Conservation (phyloP, 2,888 invertebrate species). For the Melieria crassipennis region DNA sequence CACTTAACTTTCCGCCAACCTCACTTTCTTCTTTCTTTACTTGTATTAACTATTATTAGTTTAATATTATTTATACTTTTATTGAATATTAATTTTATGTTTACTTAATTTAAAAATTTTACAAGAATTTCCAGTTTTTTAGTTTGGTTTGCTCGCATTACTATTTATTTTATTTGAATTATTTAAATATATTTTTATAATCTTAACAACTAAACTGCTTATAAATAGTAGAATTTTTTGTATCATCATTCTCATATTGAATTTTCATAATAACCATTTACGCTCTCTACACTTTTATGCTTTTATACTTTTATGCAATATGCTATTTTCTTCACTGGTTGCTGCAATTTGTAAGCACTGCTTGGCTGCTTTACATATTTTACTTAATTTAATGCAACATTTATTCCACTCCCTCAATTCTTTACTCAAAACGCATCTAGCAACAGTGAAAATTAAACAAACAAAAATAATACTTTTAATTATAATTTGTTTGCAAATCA, state of each 20-base stretch:
- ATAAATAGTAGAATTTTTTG: conserved; percentile 15
- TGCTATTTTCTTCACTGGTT: conserved; percentile 10
- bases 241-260: background rate
- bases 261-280: conserved; percentile 24
- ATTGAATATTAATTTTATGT: too few species aligned
- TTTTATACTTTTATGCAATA: conserved; percentile 32
- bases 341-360: conserved; percentile 21
- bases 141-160: too few species aligned
- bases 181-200: conserved; percentile 29
- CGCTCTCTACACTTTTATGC: conserved; percentile 9
- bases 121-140: too few species aligned
- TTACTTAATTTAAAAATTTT: too few species aligned
- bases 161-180: conserved; percentile 11
- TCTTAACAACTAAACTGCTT: conserved; percentile 34
- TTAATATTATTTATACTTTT: too few species aligned
- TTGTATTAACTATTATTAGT: too few species aligned
- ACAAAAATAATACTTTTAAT: background rate
- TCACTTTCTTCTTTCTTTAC: too few species aligned
- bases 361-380: conserved; percentile 35
- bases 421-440: conserved; percentile 28
- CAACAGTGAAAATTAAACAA: background rate
- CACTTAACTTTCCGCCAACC: too few species aligned
- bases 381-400: conserved; percentile 41
- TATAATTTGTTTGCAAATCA: background rate
- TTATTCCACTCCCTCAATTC: conserved; percentile 33